Evolutionary conservation across 2,797 vertebrate species (phyloP).

Genomic region (Sebastes trivittatus): DNA sequence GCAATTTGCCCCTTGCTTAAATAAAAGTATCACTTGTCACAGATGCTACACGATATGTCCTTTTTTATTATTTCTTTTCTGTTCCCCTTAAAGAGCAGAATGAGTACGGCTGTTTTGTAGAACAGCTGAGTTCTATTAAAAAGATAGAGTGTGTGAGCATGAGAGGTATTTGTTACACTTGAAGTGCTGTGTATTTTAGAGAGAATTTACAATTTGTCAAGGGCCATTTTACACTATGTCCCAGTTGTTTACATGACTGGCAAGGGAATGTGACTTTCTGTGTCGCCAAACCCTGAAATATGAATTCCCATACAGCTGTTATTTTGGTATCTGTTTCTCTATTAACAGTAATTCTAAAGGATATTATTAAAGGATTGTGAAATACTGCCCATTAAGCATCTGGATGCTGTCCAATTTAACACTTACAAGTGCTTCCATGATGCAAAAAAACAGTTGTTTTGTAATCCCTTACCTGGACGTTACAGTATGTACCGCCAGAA

Average conservation of each 20-base stretch:
- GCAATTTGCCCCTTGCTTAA: constrained; percentile 24
- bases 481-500: constrained; percentile 21
- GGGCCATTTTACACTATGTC: background rate
- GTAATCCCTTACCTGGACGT: constrained; percentile 7
- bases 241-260: constrained; percentile 2
- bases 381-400: background rate
- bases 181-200: constrained; percentile 8
- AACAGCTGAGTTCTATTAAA: constrained; percentile 4
- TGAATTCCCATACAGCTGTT: background rate
- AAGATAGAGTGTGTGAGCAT: background rate
- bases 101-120: background rate
- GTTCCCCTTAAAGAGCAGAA: constrained; percentile 11
- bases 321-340: background rate
- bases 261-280: background rate
- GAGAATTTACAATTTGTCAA: constrained; percentile 25
- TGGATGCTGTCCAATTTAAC: background rate
- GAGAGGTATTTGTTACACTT: constrained; percentile 10
- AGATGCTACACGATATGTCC: background rate
- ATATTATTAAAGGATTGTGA: background rate
- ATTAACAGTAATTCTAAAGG: background rate
- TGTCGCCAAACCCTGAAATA: background rate
- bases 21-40: constrained; percentile 47
- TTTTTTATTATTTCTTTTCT: constrained; percentile 2
- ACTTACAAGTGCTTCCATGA: background rate
- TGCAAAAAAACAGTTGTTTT: constrained; percentile 22